Conservation (phyloP, 2,797 vertebrate genomes). For the Cossypha niveicapilla region DNA sequence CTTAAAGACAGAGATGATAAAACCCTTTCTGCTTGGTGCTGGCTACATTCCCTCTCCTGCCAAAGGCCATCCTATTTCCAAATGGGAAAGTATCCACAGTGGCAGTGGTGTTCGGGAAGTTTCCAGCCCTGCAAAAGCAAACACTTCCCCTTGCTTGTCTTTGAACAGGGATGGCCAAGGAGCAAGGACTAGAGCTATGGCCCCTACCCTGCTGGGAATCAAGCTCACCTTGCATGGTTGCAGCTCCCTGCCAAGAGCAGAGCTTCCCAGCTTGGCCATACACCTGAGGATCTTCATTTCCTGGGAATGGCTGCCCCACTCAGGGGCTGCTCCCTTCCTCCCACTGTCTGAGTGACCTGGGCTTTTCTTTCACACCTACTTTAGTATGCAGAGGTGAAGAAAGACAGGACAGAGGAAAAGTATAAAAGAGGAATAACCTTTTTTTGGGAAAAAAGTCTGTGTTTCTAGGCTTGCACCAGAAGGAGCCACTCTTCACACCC, state of each 20-base stretch:
- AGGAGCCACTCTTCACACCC: background rate
- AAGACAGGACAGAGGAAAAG: background rate
- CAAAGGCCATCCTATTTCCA: background rate
- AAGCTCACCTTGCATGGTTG: background rate
- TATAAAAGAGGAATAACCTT: background rate
- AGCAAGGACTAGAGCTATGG: background rate
- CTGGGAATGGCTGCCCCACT: background rate
- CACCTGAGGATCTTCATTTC: rapidly evolving
- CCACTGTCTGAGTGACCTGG: rapidly evolving
- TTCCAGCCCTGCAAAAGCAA: background rate
- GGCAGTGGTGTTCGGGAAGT: rapidly evolving
- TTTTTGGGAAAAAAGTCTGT: rapidly evolving
- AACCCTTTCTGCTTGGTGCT: background rate
- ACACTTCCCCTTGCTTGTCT: background rate
- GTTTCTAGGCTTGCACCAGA: background rate
- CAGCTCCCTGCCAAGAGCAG: background rate
- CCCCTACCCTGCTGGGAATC: rapidly evolving
- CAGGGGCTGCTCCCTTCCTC: background rate
- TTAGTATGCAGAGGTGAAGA: background rate
- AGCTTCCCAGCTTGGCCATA: background rate
- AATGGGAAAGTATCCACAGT: rapidly evolving
- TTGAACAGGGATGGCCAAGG: background rate
- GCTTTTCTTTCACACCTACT: background rate
- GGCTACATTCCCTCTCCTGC: rapidly evolving
- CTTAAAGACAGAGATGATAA: background rate